phyloP scores from a whole-genome alignment of 2,797 vertebrate species.

The Coreius guichenoti region DNA sequence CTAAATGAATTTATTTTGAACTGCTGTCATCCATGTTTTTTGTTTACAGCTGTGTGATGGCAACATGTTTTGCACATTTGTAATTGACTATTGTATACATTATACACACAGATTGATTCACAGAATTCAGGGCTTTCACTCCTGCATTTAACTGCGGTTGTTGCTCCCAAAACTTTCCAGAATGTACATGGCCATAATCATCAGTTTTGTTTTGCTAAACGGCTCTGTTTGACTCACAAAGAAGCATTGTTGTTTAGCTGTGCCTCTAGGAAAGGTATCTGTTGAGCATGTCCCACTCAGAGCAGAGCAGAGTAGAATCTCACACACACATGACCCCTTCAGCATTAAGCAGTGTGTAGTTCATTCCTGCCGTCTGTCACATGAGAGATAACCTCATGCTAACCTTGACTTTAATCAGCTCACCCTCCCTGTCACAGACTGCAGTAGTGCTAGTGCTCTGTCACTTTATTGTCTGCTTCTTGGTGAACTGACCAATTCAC shows the following conservation, averaged over 20 bases:
- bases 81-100: not conserved
- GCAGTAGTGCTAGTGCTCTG: constrained; percentile 63
- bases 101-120: not conserved
- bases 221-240: constrained; percentile 29
- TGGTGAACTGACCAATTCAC: constrained; percentile 10
- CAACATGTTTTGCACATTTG: not conserved
- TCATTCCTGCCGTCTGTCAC: constrained; percentile 65
- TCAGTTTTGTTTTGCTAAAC: not conserved
- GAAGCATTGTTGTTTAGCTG: constrained; percentile 15
- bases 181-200: not conserved
- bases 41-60: not conserved
- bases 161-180: not conserved
- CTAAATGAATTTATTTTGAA: not conserved
- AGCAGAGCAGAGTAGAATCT: constrained; percentile 23
- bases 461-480: constrained; percentile 30
- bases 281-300: constrained; percentile 12
- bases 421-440: constrained; percentile 65
- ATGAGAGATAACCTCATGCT: constrained; percentile 70
- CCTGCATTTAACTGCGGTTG: not conserved
- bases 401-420: constrained; percentile 76
- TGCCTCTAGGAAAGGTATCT: constrained; percentile 28
- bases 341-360: constrained; percentile 32
- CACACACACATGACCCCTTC: constrained; percentile 36
- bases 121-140: not conserved
- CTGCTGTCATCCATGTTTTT: not conserved